These are phyloP conservation scores for Gortyna flavago DNA, from an alignment of 2,888 invertebrate species.

Conservation along the genomic window DNA sequence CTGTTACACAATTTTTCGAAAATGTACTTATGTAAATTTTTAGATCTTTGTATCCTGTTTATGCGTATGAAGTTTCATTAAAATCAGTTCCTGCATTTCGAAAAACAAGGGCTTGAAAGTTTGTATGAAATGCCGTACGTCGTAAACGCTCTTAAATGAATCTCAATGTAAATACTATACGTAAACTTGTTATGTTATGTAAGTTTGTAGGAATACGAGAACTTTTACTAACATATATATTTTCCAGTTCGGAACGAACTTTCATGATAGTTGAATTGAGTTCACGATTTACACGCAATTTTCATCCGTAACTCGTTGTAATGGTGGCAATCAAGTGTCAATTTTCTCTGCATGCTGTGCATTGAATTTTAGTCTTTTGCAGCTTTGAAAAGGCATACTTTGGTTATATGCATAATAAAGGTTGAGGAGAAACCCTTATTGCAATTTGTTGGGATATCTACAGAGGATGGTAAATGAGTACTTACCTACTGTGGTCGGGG, in stretches of 20 bases:
- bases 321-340: constrained; percentile 28
- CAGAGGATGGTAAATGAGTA: neutral
- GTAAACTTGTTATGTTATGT: too few species aligned
- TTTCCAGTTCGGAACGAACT: constrained; percentile 7
- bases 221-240: neutral
- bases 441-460: neutral
- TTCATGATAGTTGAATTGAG: constrained; percentile 1
- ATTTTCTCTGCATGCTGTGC: constrained; percentile 19
- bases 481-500: too few species aligned
- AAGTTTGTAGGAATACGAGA: too few species aligned
- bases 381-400: neutral
- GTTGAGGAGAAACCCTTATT: neutral
- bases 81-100: too few species aligned
- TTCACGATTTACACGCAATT: constrained; percentile 26
- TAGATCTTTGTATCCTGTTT: too few species aligned
- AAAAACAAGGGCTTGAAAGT: too few species aligned
- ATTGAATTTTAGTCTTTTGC: constrained; percentile 11
- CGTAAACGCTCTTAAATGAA: too few species aligned
- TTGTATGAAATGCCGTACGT: too few species aligned
- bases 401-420: neutral
- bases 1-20: too few species aligned
- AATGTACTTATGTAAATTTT: too few species aligned
- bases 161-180: too few species aligned
- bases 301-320: constrained; percentile 12
- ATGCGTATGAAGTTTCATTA: too few species aligned